Conservation (phyloP, 2,888 invertebrate species). For the Notodromas monacha region DNA sequence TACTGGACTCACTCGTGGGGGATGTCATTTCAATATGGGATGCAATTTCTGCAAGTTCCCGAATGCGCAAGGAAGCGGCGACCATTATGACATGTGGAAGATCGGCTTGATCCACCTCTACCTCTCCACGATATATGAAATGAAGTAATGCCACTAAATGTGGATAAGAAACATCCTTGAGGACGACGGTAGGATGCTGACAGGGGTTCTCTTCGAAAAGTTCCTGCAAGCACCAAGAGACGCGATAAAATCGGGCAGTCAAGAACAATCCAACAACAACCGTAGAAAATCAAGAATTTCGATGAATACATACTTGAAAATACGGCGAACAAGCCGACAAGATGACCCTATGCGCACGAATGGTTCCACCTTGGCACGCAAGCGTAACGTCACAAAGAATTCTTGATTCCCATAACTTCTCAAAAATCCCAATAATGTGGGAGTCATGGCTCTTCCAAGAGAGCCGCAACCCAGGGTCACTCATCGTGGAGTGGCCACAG, state of each 20-base stretch:
- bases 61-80: background rate
- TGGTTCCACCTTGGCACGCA: slow-evolving; percentile 32
- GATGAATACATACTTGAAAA: slow-evolving; percentile 27
- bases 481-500: too few species aligned
- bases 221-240: background rate
- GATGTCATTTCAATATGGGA: too few species aligned
- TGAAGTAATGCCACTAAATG: background rate
- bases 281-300: too few species aligned
- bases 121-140: slow-evolving; percentile 1
- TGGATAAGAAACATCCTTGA: background rate
- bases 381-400: slow-evolving; percentile 29
- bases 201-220: slow-evolving; percentile 1
- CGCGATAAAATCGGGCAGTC: slow-evolving; percentile 1
- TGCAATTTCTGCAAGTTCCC: slow-evolving; percentile 1
- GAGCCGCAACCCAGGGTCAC: background rate
- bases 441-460: slow-evolving; percentile 1
- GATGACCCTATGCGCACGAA: slow-evolving; percentile 39
- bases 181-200: slow-evolving; percentile 1
- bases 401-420: background rate
- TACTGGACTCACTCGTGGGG: too few species aligned
- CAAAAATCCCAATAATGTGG: slow-evolving; percentile 2
- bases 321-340: slow-evolving; percentile 38
- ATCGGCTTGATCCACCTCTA: background rate
- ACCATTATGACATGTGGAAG: background rate
- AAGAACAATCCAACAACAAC: too few species aligned